Evolutionary conservation across 2,797 vertebrate species (phyloP).

Genomic region (Pelobates cultripes): DNA sequence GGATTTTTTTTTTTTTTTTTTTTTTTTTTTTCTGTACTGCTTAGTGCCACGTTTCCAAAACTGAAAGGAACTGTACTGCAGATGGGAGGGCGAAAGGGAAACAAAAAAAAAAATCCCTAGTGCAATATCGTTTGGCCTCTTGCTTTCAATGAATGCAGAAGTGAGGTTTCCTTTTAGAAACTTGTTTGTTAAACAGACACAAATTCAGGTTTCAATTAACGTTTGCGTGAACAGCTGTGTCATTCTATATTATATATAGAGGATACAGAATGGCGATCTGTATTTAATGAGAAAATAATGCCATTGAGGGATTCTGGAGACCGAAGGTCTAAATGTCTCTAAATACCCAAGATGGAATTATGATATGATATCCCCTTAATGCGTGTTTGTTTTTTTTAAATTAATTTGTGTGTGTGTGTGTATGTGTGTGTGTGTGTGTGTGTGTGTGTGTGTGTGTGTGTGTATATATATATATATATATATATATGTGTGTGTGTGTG

Average conservation of each 20-base stretch:
- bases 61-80: conserved; percentile 62
- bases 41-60: conserved; percentile 87
- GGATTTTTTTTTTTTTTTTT: conserved; percentile 16
- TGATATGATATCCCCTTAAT: too few species aligned
- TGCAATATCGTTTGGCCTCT: conserved; percentile 31
- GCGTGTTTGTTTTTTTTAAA: too few species aligned
- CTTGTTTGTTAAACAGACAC: neutral
- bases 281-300: too few species aligned
- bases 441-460: too few species aligned
- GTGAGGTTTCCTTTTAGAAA: conserved; percentile 51
- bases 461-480: too few species aligned
- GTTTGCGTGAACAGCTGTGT: neutral
- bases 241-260: neutral
- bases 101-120: conserved; percentile 57
- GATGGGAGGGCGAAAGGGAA: conserved; percentile 56
- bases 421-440: too few species aligned
- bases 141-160: conserved; percentile 18
- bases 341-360: too few species aligned
- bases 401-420: too few species aligned
- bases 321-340: too few species aligned
- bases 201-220: neutral
- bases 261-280: too few species aligned
- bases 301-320: too few species aligned
- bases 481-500: too few species aligned
- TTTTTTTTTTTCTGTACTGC: conserved; percentile 54